A percentile compares a stretch with the other conserved stretches of the same genome.
Conservation (phyloP, 2,888 invertebrate genomes). For the Leptarthrus brevirostris region DNA sequence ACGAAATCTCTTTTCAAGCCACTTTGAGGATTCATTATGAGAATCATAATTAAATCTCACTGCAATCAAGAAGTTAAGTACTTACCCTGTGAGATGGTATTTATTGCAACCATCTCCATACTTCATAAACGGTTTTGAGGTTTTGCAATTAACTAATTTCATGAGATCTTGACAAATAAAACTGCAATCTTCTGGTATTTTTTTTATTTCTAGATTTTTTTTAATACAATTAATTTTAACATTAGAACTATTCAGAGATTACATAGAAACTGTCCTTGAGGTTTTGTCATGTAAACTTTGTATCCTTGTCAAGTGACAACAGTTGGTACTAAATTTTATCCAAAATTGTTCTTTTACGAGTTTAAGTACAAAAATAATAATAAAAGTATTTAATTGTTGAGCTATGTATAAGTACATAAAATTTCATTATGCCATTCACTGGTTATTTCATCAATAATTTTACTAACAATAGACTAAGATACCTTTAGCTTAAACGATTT, state of each 20-base stretch:
- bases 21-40: too few relatives aligned
- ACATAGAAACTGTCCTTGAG: slow-evolving; percentile 29
- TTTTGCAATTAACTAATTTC: too few relatives aligned
- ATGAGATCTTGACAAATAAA: too few relatives aligned
- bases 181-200: background rate
- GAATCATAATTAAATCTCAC: too few relatives aligned
- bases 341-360: background rate
- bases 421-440: slow-evolving; percentile 17
- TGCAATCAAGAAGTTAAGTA: too few relatives aligned
- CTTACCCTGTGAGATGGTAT: too few relatives aligned
- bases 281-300: background rate
- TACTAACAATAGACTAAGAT: background rate
- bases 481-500: background rate
- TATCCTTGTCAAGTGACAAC: background rate
- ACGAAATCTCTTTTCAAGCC: too few relatives aligned
- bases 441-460: background rate
- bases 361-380: slow-evolving; percentile 45
- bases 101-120: too few relatives aligned
- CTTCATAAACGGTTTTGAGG: too few relatives aligned
- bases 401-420: slow-evolving; percentile 42
- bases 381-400: slow-evolving; percentile 16
- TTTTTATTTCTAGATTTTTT: background rate
- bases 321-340: slow-evolving; percentile 1
- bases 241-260: slow-evolving; percentile 42
- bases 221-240: slow-evolving; percentile 11